phyloP scores from a whole-genome alignment of 2,888 invertebrate genomes.

The Sphinx pinastri region DNA sequence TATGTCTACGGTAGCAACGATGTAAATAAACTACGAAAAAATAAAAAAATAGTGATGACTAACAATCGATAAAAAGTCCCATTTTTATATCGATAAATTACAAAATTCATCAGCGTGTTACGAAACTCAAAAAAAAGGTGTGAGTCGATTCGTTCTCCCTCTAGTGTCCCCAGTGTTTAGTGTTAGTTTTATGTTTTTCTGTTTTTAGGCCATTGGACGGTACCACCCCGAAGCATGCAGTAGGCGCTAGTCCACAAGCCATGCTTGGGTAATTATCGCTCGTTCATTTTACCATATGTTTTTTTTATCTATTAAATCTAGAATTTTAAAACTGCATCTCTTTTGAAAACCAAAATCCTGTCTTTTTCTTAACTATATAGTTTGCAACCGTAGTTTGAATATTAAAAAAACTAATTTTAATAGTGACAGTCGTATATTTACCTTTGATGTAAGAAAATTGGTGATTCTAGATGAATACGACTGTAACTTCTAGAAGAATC shows the following conservation, averaged over 20 bases:
- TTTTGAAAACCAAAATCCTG: background rate
- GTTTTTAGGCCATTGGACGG: conserved; percentile 87
- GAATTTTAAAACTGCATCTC: background rate
- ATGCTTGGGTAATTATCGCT: conserved; percentile 86
- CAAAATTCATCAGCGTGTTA: conserved; percentile 48
- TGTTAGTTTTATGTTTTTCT: conserved; percentile 80
- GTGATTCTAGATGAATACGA: background rate
- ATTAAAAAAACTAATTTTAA: background rate
- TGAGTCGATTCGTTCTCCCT: conserved; percentile 44
- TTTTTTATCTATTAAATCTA: conserved; percentile 17
- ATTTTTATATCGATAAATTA: background rate
- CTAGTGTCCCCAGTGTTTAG: conserved; percentile 63
- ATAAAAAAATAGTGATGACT: background rate
- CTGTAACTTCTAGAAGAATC: background rate
- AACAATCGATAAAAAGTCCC: background rate
- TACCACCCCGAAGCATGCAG: conserved; percentile 82
- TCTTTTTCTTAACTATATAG: background rate
- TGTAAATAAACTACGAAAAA: background rate
- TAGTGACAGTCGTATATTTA: background rate
- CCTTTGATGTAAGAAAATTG: background rate
- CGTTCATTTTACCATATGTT: conserved; percentile 48
- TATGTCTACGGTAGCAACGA: too few species aligned
- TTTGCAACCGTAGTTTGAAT: conserved; percentile 11
- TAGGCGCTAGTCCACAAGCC: conserved; percentile 84
- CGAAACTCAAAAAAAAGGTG: conserved; percentile 40